Evolutionary conservation across 2,113 vertebrate species (phyloP).

Genomic region (Gracilinanus agilis): DNA sequence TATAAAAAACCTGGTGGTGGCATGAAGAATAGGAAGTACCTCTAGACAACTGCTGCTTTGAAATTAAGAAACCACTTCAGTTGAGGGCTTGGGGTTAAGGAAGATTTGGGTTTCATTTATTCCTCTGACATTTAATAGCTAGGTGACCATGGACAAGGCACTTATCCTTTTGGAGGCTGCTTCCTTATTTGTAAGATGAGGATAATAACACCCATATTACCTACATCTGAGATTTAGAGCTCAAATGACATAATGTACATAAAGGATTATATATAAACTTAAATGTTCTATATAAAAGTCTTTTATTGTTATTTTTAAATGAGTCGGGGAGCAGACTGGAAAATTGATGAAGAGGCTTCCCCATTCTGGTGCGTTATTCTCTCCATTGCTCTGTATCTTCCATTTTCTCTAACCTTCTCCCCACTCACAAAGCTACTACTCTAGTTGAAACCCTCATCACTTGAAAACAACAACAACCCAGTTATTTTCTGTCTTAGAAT

Average conservation of each 20-base stretch:
- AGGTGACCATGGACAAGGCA: neutral
- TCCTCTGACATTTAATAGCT: neutral
- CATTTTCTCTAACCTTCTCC: neutral
- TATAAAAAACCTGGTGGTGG: neutral
- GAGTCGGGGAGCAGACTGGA: neutral
- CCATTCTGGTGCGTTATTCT: neutral
- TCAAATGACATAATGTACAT: neutral
- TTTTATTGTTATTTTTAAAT: neutral
- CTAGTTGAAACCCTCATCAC: neutral
- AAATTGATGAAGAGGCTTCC: neutral
- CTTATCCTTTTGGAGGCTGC: neutral
- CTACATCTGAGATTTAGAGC: neutral
- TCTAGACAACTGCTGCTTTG: accelerated
- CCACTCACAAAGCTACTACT: neutral
- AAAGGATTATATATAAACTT: neutral
- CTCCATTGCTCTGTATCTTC: neutral
- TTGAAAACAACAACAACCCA: too few species aligned
- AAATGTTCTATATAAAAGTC: neutral
- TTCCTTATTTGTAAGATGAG: neutral
- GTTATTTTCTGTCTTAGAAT: too few species aligned
- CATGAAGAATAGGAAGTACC: neutral
- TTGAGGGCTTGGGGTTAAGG: neutral
- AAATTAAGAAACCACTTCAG: neutral
- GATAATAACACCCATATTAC: neutral
- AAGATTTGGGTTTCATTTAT: neutral